Base-by-base conservation (phyloP, 2,797 vertebrate genomes). In the Pagetopsis macropterus region DNA sequence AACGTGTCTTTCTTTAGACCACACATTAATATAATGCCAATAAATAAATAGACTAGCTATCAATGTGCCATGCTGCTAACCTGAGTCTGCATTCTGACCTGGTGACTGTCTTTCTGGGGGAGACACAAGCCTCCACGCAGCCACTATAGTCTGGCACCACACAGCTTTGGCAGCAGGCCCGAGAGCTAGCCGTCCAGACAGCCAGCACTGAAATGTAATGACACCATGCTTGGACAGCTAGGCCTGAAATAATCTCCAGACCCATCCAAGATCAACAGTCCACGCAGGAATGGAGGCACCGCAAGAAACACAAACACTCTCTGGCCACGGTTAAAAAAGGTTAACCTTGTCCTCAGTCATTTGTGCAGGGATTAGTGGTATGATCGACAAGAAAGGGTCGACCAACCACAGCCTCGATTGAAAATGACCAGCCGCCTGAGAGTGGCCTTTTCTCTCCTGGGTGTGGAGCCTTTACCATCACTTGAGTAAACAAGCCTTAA, bases 211-310 rank as follows among this genome's bases (percentile, higher is more conserved):
- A 85, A 78, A 79, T 64, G 58, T 73, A 75, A 74, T 67, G 88
- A 75, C 84, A 77, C 70, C 21, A 65, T 9, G 50, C 72, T 91
- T 77, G 75, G 63, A 80, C 67, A 80, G 75, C 71, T 14, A 63
- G 56, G 84, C 70, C 83, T 87, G 75, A 88, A 91, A 91, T 84
- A 88, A 87, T 70, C 78, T 61, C 70, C 31, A 4, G 58, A 23
- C 66, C 37, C 0, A 52, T 85, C 89, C 89, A 94, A 92, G 62
- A 89, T 81, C 89, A 93, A 93, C 90, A 90, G 82, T 81, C 74
- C 82, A 41, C 41, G 48, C 74, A 82, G 89, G 84, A 89, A 79
- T 50, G 54, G 79, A 91, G 85, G 85, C 84, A 88, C 89, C 79
- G 21, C 68, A 70, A 75, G 70, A 87, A 75, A 75, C 71, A 76